Evolutionary conservation across 2,113 vertebrate species (phyloP), one percentile per base, ranked within the genome.

Genomic region (Ammodytes marinus): DNA sequence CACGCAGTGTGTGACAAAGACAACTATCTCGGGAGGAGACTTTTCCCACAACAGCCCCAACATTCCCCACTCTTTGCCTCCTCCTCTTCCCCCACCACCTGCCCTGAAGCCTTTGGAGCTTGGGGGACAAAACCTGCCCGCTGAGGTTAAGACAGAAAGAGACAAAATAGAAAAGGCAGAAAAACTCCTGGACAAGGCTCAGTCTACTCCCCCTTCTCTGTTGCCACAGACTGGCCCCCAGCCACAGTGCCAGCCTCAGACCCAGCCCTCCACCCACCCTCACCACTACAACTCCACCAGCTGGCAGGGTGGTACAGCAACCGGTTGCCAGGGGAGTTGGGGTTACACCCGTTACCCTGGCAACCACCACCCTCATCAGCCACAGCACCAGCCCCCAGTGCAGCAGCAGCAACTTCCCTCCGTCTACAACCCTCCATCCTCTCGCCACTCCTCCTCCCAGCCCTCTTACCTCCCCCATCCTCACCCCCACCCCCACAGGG

Each of bases 61-160:
- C 91, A 89, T 65, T 94, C 83, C 87, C 58, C 89, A 91, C 86
- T 82, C 63, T 0, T 95, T 93, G 92, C 85, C 92, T 89, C 88
- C 96, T 71, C 96, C 97, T 57, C 94, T 98, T 80, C 98, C 97
- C 46, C 98, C 97, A 11, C 97, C 97, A 0, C 98, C 97, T 1
- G 97, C 97, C 57, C 89, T 98, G 75, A 96, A 97, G 83, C 97
- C 97, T 1, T 93, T 98, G 52, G 97, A 96, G 85, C 88, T 94
- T 7, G 94, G 95, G 53, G 95, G 90, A 57, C 95, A 93, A 86
- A 94, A 86, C 82, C 72, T 91, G 59, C 83, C 93, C 27, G 61
- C 57, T 47, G 95, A 98, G 91, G 93, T 83, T 85, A 97, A 74
- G 93, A 93, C 93, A 72, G 97, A 96, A 94, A 93, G 95, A 85